Conservation (phyloP, 35 echinoderm and acorn worm genomes). For the Ophiothrix spiculata region DNA sequence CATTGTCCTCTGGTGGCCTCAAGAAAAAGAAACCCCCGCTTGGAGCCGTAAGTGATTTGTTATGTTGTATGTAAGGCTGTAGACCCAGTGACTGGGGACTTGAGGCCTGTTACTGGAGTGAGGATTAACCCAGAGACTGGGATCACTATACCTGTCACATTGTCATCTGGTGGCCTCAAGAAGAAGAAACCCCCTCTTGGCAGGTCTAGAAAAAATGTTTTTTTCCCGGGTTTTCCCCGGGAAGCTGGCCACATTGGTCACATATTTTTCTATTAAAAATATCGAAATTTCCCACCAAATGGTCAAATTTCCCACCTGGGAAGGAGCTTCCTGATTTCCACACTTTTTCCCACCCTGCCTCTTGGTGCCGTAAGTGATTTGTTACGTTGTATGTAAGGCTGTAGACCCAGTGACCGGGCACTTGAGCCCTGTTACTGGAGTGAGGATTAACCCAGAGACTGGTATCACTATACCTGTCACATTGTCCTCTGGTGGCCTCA, state of each 20-base stretch:
- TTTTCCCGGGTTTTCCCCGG: too few relatives aligned
- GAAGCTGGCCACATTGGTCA: too few relatives aligned
- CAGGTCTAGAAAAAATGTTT: too few relatives aligned
- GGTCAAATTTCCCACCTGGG: too few relatives aligned
- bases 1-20: slow-evolving; percentile 63
- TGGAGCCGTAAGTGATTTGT: slow-evolving; percentile 62
- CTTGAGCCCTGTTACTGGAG: slow-evolving; percentile 86
- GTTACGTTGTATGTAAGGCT: too few relatives aligned
- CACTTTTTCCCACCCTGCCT: too few relatives aligned
- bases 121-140: slow-evolving; percentile 79
- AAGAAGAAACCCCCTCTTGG: slow-evolving; percentile 78
- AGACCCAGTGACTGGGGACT: slow-evolving; percentile 87
- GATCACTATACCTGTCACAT: slow-evolving; percentile 81
- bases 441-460: slow-evolving; percentile 81
- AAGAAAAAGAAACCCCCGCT: slow-evolving; percentile 87
- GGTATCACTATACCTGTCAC: slow-evolving; percentile 85
- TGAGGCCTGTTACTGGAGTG: slow-evolving; percentile 87
- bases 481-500: slow-evolving; percentile 65
- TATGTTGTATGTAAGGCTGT: slow-evolving; percentile 3
- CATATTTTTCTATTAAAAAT: too few relatives aligned
- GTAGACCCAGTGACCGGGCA: slow-evolving; percentile 86
- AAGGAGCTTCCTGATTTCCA: too few relatives aligned
- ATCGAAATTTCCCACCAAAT: too few relatives aligned
- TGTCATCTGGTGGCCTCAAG: slow-evolving; percentile 72
- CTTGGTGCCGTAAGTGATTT: neutral